Percentiles rank a stretch among this genome's conserved stretches.
These are phyloP conservation scores for Catajapyx aquilonaris DNA, from an alignment of 1,140 invertebrate genomes.

Conservation along the genomic window DNA sequence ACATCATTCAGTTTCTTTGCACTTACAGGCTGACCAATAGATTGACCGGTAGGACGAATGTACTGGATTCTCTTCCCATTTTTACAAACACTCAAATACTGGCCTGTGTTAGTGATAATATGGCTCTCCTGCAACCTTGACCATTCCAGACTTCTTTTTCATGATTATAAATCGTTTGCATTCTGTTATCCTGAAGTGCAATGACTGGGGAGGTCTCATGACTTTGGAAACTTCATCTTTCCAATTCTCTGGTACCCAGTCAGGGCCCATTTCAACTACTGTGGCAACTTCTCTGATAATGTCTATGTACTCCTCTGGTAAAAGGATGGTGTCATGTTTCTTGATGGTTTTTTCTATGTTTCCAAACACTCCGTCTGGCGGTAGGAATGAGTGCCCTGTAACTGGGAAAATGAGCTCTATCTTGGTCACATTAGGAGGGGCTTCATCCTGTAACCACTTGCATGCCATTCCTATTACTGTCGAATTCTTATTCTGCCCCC, in stretches of 20 bases:
- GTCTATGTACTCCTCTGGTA: conserved; percentile 7
- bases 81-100: too few relatives aligned
- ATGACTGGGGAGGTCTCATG: background rate
- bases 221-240: background rate
- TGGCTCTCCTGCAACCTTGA: too few relatives aligned
- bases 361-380: conserved; percentile 7
- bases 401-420: conserved; percentile 6
- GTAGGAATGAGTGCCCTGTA: conserved; percentile 5
- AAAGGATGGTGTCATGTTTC: conserved; percentile 2
- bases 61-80: too few relatives aligned
- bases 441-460: conserved; percentile 4
- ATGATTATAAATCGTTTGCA: conserved; percentile 1
- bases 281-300: conserved; percentile 1
- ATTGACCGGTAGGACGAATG: too few relatives aligned
- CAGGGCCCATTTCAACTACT: conserved; percentile 1
- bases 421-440: conserved; percentile 3
- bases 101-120: too few relatives aligned
- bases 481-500: conserved; percentile 9
- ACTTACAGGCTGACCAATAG: too few relatives aligned
- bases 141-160: conserved; percentile 1
- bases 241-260: background rate
- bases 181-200: conserved; percentile 1
- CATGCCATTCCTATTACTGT: conserved; percentile 4
- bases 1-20: too few relatives aligned
- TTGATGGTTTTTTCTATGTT: conserved; percentile 5